These are phyloP conservation scores for Sapajus apella DNA, from an alignment of 2,113 vertebrate species.

Conservation along the genomic window DNA sequence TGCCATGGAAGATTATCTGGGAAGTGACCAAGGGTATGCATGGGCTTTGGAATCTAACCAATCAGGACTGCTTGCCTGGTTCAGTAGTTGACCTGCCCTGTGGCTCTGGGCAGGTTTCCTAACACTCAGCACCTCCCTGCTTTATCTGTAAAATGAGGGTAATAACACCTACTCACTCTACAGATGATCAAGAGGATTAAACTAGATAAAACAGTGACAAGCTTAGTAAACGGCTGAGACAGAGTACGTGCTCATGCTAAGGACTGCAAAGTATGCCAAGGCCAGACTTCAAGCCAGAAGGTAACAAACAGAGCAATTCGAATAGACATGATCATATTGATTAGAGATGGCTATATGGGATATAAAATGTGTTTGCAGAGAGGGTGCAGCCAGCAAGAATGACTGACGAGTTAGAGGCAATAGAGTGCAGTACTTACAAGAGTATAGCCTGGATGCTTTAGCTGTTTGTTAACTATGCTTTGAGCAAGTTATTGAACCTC, in stretches of 20 bases:
- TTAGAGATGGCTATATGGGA: not conserved
- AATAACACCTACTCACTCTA: not conserved
- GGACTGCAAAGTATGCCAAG: not conserved
- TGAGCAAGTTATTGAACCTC: not conserved
- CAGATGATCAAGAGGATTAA: conserved; percentile 36
- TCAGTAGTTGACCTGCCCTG: not conserved
- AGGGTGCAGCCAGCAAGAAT: not conserved
- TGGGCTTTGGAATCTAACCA: not conserved
- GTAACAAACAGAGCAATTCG: not conserved
- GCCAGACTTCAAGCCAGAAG: conserved; percentile 12
- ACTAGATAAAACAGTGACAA: not conserved
- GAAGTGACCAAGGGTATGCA: not conserved
- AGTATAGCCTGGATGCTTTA: not conserved
- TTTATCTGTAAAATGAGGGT: conserved; percentile 15
- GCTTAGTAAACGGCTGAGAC: not conserved
- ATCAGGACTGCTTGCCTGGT: not conserved
- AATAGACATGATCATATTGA: not conserved
- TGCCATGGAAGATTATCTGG: not conserved
- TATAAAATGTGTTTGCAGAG: not conserved
- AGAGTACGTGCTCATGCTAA: not conserved
- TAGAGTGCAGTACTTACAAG: rapidly evolving
- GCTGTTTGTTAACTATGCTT: not conserved
- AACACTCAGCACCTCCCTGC: not conserved
- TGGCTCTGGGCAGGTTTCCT: not conserved
- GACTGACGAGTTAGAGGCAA: not conserved